phyloP scores from a whole-genome alignment of 2,113 vertebrate genomes.

The Anthoscopus minutus region DNA sequence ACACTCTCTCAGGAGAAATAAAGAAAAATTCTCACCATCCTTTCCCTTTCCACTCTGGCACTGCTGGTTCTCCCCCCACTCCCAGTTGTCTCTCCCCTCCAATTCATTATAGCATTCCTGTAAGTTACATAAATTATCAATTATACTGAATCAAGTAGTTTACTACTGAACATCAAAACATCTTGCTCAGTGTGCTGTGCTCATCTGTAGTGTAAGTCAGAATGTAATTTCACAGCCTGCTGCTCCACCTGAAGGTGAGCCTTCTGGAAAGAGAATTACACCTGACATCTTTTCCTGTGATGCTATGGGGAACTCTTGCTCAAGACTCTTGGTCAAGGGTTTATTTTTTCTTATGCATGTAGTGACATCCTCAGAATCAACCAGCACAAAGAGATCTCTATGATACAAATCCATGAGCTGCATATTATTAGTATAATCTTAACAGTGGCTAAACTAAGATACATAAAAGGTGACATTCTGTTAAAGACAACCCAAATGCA shows the following conservation, averaged over 20 bases:
- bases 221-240: conserved; percentile 91
- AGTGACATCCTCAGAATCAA: conserved; percentile 62
- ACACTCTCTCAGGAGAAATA: background rate
- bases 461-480: background rate
- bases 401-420: background rate
- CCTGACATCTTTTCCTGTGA: conserved; percentile 23
- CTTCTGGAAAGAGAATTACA: conserved; percentile 71
- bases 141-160: conserved; percentile 67
- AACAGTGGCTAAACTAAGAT: background rate
- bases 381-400: conserved; percentile 19
- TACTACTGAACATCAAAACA: conserved; percentile 69
- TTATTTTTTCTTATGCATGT: background rate
- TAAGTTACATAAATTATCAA: conserved; percentile 51
- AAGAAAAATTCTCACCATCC: background rate
- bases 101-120: background rate
- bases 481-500: background rate
- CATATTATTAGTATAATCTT: background rate
- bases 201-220: conserved; percentile 79
- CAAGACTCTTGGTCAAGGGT: background rate
- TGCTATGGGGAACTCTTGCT: conserved; percentile 24
- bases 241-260: conserved; percentile 85
- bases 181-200: conserved; percentile 59
- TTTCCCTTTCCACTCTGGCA: conserved; percentile 30
- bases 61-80: background rate
- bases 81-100: background rate